These are phyloP conservation scores for Muraenolepis orangiensis DNA, from an alignment of 2,797 vertebrate species.

Conservation along the genomic window DNA sequence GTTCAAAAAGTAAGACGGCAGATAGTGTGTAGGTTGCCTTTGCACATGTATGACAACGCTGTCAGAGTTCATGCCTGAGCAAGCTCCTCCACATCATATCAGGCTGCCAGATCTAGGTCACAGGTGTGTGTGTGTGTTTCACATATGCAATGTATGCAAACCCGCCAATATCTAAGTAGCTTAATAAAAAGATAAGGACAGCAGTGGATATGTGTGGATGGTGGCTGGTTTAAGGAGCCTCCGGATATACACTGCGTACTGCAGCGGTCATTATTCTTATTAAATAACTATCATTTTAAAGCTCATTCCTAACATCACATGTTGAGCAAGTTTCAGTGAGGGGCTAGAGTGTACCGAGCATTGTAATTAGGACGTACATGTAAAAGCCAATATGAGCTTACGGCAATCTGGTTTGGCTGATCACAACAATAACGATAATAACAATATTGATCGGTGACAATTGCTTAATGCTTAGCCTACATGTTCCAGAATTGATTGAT, in stretches of 20 bases:
- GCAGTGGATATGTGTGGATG: too few relatives aligned
- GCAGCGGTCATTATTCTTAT: neutral
- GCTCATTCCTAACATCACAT: neutral
- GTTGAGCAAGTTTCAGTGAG: neutral
- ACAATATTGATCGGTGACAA: slow-evolving; percentile 1
- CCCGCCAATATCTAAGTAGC: too few relatives aligned
- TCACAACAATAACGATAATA: slow-evolving; percentile 3
- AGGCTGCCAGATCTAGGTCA: slow-evolving; percentile 40
- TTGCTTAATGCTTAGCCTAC: neutral
- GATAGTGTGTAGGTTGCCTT: slow-evolving; percentile 1
- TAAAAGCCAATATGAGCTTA: neutral
- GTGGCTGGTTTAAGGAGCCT: too few relatives aligned
- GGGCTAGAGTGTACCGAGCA: neutral
- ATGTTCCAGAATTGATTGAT: neutral
- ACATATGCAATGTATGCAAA: too few relatives aligned
- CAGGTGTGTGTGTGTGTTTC: slow-evolving; percentile 15
- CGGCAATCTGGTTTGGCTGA: neutral
- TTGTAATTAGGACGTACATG: neutral
- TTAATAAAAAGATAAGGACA: neutral
- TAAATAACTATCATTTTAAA: neutral
- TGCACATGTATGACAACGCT: neutral
- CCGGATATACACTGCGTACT: neutral
- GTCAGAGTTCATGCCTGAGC: slow-evolving; percentile 11
- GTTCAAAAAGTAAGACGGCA: neutral
- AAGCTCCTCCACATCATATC: slow-evolving; percentile 13